phyloP scores from a whole-genome alignment of 2,797 vertebrate species.

The Takifugu rubripes region DNA sequence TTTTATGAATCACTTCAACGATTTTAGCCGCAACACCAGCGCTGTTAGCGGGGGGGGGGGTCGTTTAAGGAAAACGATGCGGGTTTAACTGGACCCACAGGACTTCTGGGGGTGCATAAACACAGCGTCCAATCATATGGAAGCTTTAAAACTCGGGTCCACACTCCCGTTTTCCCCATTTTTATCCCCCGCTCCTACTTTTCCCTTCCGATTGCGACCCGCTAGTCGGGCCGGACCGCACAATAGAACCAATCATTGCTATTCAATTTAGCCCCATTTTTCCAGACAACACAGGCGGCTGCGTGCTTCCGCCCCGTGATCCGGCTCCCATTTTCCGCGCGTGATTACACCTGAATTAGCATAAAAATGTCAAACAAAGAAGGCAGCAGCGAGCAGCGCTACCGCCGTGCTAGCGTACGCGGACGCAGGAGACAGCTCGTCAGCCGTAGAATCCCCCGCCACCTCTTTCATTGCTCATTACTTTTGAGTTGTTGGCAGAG shows the following conservation, averaged over 20 bases:
- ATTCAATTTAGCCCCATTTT: conserved; percentile 54
- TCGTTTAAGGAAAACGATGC: conserved; percentile 35
- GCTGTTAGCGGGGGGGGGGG: background rate
- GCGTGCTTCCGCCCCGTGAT: conserved; percentile 26
- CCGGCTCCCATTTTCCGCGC: conserved; percentile 29
- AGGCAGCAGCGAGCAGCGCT: conserved; percentile 1
- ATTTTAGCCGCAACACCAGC: no score
- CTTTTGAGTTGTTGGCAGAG: conserved; percentile 32
- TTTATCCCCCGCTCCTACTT: conserved; percentile 27
- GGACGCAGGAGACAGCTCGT: conserved; percentile 43
- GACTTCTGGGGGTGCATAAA: background rate
- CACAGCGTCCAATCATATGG: conserved; percentile 52
- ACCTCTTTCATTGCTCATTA: conserved; percentile 38
- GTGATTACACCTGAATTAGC: conserved; percentile 44
- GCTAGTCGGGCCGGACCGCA: conserved; percentile 48
- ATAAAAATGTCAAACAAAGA: conserved; percentile 28
- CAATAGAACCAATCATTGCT: conserved; percentile 58
- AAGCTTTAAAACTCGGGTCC: conserved; percentile 50
- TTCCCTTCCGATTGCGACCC: conserved; percentile 41
- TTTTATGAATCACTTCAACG: background rate
- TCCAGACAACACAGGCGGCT: conserved; percentile 38
- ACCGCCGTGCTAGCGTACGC: conserved; percentile 21
- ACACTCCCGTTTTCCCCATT: background rate
- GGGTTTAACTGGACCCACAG: conserved; percentile 38
- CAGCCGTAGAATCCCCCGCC: conserved; percentile 45